phyloP scores from a whole-genome alignment of 2,113 vertebrate genomes.

The Austrofundulus limnaeus region DNA sequence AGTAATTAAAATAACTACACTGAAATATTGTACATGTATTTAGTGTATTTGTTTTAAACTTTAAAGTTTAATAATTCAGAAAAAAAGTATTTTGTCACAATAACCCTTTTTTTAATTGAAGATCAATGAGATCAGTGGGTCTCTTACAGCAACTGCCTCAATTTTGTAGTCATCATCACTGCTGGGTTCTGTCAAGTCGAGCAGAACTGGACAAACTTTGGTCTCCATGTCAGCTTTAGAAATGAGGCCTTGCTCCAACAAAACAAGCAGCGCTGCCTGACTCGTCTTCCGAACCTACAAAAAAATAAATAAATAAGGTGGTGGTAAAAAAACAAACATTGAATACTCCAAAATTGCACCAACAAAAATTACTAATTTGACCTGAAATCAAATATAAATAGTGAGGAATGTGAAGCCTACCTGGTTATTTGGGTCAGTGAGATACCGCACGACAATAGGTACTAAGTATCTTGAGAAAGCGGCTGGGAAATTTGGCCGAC shows the following conservation, averaged over 20 bases:
- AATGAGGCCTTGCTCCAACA: slow-evolving; percentile 89
- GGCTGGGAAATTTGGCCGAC: slow-evolving; percentile 83
- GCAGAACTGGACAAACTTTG: slow-evolving; percentile 87
- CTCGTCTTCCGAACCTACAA: slow-evolving; percentile 89
- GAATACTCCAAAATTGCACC: not conserved
- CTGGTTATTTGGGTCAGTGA: slow-evolving; percentile 90
- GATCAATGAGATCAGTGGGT: not conserved
- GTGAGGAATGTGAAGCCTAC: slow-evolving; percentile 56
- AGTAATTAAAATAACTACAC: not conserved
- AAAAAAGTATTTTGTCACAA: not conserved
- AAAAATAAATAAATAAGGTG: not conserved
- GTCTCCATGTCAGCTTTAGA: slow-evolving; percentile 87
- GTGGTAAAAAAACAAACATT: not conserved
- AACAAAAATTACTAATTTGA: not conserved
- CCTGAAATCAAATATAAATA: not conserved
- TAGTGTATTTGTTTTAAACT: not conserved
- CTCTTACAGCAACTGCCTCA: slow-evolving; percentile 87
- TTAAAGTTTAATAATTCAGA: not conserved
- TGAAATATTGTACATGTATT: not conserved
- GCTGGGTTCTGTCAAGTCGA: slow-evolving; percentile 85
- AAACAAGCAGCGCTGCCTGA: slow-evolving; percentile 86
- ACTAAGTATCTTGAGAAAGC: slow-evolving; percentile 87
- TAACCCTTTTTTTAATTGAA: not conserved
- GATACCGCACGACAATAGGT: slow-evolving; percentile 85
- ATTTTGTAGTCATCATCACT: slow-evolving; percentile 88